Evolutionary conservation across 1,140 invertebrate species (phyloP).

Genomic region (Nebria ingens): DNA sequence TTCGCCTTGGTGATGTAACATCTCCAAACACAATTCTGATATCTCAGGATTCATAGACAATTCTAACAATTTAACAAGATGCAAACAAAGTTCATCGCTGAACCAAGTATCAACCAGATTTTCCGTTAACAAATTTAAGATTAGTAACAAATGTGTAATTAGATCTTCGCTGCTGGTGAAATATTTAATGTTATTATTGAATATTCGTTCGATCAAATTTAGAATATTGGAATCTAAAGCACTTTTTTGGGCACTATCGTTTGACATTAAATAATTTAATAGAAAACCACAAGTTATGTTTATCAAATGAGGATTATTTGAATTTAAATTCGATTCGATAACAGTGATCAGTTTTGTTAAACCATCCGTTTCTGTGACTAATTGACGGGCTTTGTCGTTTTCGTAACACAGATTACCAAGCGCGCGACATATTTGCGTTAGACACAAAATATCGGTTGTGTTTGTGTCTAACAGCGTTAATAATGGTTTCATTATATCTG

Average conservation of each 20-base stretch:
- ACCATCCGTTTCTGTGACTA: slow-evolving; percentile 50
- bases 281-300: slow-evolving; percentile 58
- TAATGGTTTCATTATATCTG: slow-evolving; percentile 45
- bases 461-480: slow-evolving; percentile 38
- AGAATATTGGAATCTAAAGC: slow-evolving; percentile 58
- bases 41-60: slow-evolving; percentile 53
- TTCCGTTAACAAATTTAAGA: slow-evolving; percentile 66
- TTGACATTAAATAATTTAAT: slow-evolving; percentile 68
- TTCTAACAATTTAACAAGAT: slow-evolving; percentile 48
- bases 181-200: slow-evolving; percentile 32
- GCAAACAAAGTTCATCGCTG: slow-evolving; percentile 42
- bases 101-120: slow-evolving; percentile 46
- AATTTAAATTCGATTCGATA: slow-evolving; percentile 18
- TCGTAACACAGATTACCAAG: slow-evolving; percentile 83
- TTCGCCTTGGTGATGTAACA: slow-evolving; percentile 62
- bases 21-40: slow-evolving; percentile 62
- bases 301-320: slow-evolving; percentile 26
- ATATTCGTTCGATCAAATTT: slow-evolving; percentile 41
- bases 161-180: slow-evolving; percentile 43
- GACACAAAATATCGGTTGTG: slow-evolving; percentile 35
- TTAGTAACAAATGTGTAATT: slow-evolving; percentile 55
- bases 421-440: slow-evolving; percentile 65
- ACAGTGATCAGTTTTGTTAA: slow-evolving; percentile 39
- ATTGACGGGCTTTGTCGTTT: slow-evolving; percentile 58
- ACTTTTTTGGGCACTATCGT: slow-evolving; percentile 52